Evolutionary conservation across 2,888 invertebrate genomes (phyloP), one percentile per base, ranked within the genome.

Genomic region (Troides aeacus): DNA sequence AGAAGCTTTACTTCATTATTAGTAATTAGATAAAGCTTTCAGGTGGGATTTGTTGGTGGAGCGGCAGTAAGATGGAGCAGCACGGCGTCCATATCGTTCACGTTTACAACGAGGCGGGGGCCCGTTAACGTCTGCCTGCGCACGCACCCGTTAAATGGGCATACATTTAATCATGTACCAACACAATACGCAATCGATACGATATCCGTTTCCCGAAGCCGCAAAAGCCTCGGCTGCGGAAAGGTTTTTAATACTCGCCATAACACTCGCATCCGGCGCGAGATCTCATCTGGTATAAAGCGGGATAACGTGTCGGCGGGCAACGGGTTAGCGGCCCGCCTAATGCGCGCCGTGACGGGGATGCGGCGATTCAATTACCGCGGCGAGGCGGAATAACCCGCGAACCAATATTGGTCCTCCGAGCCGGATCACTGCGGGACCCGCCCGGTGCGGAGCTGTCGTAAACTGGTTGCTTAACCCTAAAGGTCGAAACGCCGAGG

Each of bases 391-490:
- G 66, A 75, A 77, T 73, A 71, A 75, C 74, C 75, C 73, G 72
- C 62, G 71, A 73, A 73, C 74, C 74, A 71, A 78, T 76, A 78
- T 74, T 73, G 72, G 73, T 72, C 71, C 69, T 72, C 62, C 66
- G 42, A 62, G 68, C 71, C 64, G 74, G 72, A 74, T 74, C 74
- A 73, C 73, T 73, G 72, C 69, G 69, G 71, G 70, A 74, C 74
- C 75, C 74, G 72, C 73, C 30, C 65, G 72, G 72, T 72, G 74
- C 74, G 68, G 62, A 71, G 68, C 57, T 64, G 71, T 81, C 82
- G 80, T 84, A 84, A 84, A 84, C 75, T 75, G 79, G 74, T 71
- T 74, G 79, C 77, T 79, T 80, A 79, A 79, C 79, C 77, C 78
- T 73, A 74, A 77, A 77, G 72, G 77, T 75, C 75, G 75, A 63